Conservation (phyloP, 1,140 invertebrate genomes). For the Aphidius gifuensis region DNA sequence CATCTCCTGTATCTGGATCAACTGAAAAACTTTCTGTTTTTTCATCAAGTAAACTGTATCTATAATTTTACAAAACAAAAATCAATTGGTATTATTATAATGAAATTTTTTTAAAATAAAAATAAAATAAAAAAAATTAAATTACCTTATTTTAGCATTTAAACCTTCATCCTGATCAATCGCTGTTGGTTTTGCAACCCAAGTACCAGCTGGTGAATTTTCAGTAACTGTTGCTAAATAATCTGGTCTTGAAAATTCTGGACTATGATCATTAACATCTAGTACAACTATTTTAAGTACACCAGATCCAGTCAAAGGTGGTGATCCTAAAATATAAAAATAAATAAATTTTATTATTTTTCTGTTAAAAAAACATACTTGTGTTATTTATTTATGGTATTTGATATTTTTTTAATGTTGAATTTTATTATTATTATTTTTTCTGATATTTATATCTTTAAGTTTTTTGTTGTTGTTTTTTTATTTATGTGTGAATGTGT, state of each 20-base stretch:
- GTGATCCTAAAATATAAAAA: constrained; percentile 68
- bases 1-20: constrained; percentile 70
- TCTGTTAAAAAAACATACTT: not conserved
- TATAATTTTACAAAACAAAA: constrained; percentile 29
- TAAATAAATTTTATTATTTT: constrained; percentile 20
- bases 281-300: constrained; percentile 83
- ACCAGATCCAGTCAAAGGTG: constrained; percentile 83
- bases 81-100: not conserved
- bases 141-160: constrained; percentile 77
- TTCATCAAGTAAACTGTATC: constrained; percentile 77
- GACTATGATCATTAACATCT: constrained; percentile 91
- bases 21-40: constrained; percentile 73
- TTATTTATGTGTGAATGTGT: too few species aligned
- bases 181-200: constrained; percentile 70
- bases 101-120: not conserved
- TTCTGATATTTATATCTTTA: too few species aligned
- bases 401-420: not conserved
- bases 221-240: constrained; percentile 76
- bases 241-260: constrained; percentile 75
- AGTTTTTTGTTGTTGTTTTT: too few species aligned
- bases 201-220: constrained; percentile 70
- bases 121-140: constrained; percentile 16
- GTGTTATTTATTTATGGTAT: not conserved
- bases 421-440: constrained; percentile 4
- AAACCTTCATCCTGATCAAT: constrained; percentile 78